Evolutionary conservation across 2,888 invertebrate species (phyloP).

Genomic region (Pilophorus perplexus): DNA sequence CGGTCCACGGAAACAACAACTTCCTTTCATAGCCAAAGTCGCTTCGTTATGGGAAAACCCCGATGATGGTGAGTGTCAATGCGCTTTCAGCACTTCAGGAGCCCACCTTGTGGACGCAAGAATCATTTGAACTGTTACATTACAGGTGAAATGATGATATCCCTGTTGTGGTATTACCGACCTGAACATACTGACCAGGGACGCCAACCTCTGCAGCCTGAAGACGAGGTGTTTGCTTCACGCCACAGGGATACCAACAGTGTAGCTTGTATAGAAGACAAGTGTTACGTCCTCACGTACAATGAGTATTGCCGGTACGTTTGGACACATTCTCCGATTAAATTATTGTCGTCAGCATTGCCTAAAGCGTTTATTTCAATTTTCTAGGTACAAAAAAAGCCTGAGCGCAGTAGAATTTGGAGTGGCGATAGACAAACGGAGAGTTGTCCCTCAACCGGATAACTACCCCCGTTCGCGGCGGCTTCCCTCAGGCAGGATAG

Average conservation of each 20-base stretch:
- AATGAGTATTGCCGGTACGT: conserved; percentile 92
- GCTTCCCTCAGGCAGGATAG: conserved; percentile 65
- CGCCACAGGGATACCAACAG: conserved; percentile 92
- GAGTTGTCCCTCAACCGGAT: conserved; percentile 61
- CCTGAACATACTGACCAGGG: conserved; percentile 95
- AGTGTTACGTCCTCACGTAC: conserved; percentile 92
- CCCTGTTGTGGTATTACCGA: conserved; percentile 94
- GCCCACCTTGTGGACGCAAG: background rate
- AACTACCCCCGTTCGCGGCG: conserved; percentile 59
- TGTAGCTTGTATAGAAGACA: conserved; percentile 96
- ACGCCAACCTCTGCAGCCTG: conserved; percentile 71
- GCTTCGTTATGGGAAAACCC: conserved; percentile 94
- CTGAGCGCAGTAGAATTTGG: conserved; percentile 76
- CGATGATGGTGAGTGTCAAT: conserved; percentile 70
- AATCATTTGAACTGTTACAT: conserved; percentile 16
- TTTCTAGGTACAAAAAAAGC: conserved; percentile 76
- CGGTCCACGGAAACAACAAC: conserved; percentile 74
- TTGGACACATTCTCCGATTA: background rate
- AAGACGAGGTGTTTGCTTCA: conserved; percentile 93
- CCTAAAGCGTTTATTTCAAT: no score
- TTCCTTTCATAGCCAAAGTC: conserved; percentile 93
- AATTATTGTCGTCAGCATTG: no score
- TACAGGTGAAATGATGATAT: conserved; percentile 95
- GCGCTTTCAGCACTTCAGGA: background rate
- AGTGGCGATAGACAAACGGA: conserved; percentile 53